Evolutionary conservation across 2,797 vertebrate species (phyloP).

Genomic region (Neoniphon sammara): DNA sequence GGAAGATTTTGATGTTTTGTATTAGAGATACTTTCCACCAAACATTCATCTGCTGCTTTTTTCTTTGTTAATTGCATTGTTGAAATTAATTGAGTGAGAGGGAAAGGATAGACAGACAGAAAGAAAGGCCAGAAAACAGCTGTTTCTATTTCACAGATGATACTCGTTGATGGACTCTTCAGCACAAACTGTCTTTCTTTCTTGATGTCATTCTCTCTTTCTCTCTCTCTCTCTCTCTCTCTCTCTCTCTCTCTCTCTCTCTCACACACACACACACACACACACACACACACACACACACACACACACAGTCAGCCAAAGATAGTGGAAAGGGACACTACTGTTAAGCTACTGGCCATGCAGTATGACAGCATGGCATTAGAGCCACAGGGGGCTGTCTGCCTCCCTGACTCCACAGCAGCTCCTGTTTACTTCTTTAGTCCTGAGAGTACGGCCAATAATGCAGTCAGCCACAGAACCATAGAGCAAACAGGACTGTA

Average conservation of each 20-base stretch:
- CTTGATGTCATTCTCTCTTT: background rate
- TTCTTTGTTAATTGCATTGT: no score
- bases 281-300: background rate
- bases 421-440: conserved; percentile 6
- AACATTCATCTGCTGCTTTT: no score
- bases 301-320: background rate
- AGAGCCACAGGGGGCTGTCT: conserved; percentile 30
- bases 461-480: background rate
- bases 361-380: conserved; percentile 50
- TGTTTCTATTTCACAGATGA: background rate
- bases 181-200: background rate
- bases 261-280: no score
- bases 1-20: no score
- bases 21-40: no score
- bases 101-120: background rate
- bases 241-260: no score
- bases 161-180: background rate
- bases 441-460: background rate
- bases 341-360: conserved; percentile 18
- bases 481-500: background rate
- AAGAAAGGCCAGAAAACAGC: background rate
- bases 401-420: background rate
- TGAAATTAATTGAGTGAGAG: no score
- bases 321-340: conserved; percentile 15
- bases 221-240: background rate